Evolutionary conservation across 2,888 invertebrate species (phyloP), one percentile per base, ranked within the genome.

Genomic region (Mythimna albipuncta): DNA sequence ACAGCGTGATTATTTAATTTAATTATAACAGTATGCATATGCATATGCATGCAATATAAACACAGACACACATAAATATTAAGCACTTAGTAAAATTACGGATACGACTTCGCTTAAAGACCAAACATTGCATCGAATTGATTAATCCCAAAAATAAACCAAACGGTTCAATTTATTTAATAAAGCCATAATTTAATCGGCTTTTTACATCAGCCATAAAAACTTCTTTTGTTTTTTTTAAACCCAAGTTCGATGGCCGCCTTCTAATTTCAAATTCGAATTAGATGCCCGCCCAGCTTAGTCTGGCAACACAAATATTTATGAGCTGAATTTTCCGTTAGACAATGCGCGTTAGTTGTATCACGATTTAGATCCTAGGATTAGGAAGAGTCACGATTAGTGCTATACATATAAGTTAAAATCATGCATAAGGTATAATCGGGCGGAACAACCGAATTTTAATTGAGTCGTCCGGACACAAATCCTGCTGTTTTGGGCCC

Each of bases 311-410:
- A 35, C 38, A 32, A 16, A 65, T 62, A 79, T 83, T 83, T 82
- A 66, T 64, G 61, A 59, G 26, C n/a, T 52, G 11, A 47, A 62
- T 70, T 21, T 82, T 58, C 50, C 63, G 54, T 55, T 44, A 38
- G 10, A 64, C 26, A 13, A 58, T 44, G 41, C 69, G 69, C 38
- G 64, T 65, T 66, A 58, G 50, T 63, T 41, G 13, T 47, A 65
- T 77, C 79, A 78, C 79, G 78, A 78, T 69, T 70, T 58, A 70
- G 77, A 82, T 82, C 52, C 32, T 5, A n/a, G 26, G 77, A 77
- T 78, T 69, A 62, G 38, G 16, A 58, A 57, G 9, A 58, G 21
- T 55, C 71, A 82, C 72, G 78, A 65, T 57, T 69, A 64, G 10
- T 52, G 21, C 44, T 41, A 47, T 54, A n/a, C n/a, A n/a, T n/a